Evolutionary conservation across 2,888 invertebrate genomes (phyloP), one percentile per base, ranked within the genome.

Genomic region (Dascillus cervinus): DNA sequence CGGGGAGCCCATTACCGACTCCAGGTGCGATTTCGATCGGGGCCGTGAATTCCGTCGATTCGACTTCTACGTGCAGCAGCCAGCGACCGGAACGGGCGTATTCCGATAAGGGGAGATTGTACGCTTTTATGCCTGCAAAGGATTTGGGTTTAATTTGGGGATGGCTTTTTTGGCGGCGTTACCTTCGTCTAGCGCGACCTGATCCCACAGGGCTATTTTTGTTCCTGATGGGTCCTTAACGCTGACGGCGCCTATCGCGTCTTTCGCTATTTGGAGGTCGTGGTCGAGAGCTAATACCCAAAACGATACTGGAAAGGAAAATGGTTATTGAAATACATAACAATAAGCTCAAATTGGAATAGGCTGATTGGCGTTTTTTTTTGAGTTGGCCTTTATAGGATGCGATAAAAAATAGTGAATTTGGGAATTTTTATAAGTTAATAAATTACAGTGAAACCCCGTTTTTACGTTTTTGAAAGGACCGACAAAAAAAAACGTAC

Each of bases 231-330:
- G 73, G 50, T 78, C 76, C 34, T 72, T 72, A 0, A 78, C 65
- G 15, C 75, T 74, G 1, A 78, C 69, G 36, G 71, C 71, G 1
- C 75, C 75, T 23, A 75, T 62, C 23, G 75, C 70, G 5, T 71
- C 71, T 3, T 70, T 61, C 2, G 77, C 73, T 26, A 77, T 60
- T 25, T 74, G 69, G 26, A 78, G 58, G 47, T 77, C 76, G 45
- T 78, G 77, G 47, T 78, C 77, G 36, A 79, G 56, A 0, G 78
- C 77, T 50, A 79, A 53, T 12, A 77, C 70, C 78, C 78, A 78
- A 51, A 78, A 77, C 1, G 73, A 73, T 22, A 79, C 79, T 79
- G 69, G 2, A 72, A 73, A n/a, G n/a, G n/a, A n/a, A n/a, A n/a
- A n/a, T n/a, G n/a, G n/a, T n/a, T n/a, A n/a, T n/a, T n/a, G n/a